These are phyloP conservation scores for Xiphydria camelus DNA, from an alignment of 2,888 invertebrate species.

Conservation along the genomic window DNA sequence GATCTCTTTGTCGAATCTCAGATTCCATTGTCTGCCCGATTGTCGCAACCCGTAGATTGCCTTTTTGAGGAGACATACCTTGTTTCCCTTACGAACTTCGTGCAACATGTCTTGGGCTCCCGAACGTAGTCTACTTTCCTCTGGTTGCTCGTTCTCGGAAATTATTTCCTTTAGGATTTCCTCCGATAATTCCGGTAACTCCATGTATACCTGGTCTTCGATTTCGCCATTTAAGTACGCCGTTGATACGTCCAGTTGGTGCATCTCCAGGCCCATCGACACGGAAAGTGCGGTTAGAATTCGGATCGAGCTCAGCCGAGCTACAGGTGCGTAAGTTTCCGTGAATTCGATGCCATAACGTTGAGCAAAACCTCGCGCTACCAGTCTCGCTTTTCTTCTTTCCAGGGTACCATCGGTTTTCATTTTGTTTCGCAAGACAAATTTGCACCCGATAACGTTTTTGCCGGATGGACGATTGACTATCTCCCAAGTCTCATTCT, in stretches of 20 bases:
- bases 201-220: constrained; percentile 14
- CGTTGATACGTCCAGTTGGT: constrained; percentile 14
- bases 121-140: no score
- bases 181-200: constrained; percentile 6
- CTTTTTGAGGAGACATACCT: constrained; percentile 8
- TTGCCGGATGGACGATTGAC: constrained; percentile 14
- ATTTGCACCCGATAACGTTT: no score
- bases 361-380: constrained; percentile 34
- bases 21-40: constrained; percentile 10
- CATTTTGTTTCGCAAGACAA: no score
- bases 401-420: constrained; percentile 11
- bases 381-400: constrained; percentile 29
- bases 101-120: constrained; percentile 8
- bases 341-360: constrained; percentile 33
- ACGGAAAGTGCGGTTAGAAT: constrained; percentile 5
- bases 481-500: constrained; percentile 24
- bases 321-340: constrained; percentile 36
- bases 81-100: neutral
- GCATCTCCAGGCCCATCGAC: constrained; percentile 2
- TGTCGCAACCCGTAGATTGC: constrained; percentile 11
- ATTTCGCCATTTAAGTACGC: constrained; percentile 15
- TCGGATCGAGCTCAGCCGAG: constrained; percentile 8
- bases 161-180: constrained; percentile 6
- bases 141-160: no score
- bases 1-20: constrained; percentile 3